Evolutionary conservation across 2,888 invertebrate species (phyloP).

Genomic region (Drosophila birchii): DNA sequence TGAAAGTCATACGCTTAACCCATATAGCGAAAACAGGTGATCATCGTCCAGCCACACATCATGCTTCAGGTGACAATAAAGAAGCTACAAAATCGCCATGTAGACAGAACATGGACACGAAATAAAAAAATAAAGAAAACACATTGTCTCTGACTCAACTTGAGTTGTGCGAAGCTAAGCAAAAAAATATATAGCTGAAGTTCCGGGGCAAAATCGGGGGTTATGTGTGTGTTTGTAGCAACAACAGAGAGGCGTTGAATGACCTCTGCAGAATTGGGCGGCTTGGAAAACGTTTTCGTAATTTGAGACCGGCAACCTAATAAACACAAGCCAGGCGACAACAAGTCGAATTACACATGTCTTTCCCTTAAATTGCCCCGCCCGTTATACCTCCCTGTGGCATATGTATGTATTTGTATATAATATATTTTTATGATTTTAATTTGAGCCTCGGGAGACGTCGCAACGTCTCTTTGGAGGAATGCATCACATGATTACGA

Average conservation of each 20-base stretch:
- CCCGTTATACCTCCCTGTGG: neutral
- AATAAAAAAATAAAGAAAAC: slow-evolving; percentile 11
- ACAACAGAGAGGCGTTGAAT: slow-evolving; percentile 64
- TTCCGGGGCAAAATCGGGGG: slow-evolving; percentile 22
- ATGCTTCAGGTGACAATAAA: slow-evolving; percentile 37
- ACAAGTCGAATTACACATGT: slow-evolving; percentile 57
- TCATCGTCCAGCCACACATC: slow-evolving; percentile 25
- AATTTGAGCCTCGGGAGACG: slow-evolving; percentile 28
- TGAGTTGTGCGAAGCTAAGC: slow-evolving; percentile 40
- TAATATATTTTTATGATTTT: neutral
- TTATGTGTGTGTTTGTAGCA: neutral
- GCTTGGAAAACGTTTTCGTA: slow-evolving; percentile 35
- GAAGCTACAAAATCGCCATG: slow-evolving; percentile 36
- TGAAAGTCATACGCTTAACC: slow-evolving; percentile 45
- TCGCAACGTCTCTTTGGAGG: slow-evolving; percentile 25
- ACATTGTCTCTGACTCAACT: slow-evolving; percentile 44
- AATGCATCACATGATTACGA: slow-evolving; percentile 36
- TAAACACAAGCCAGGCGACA: slow-evolving; percentile 39
- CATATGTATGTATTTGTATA: neutral
- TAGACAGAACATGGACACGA: slow-evolving; percentile 43
- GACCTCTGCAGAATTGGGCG: slow-evolving; percentile 54
- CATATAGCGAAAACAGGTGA: slow-evolving; percentile 40
- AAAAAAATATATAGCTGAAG: slow-evolving; percentile 4
- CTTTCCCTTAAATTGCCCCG: slow-evolving; percentile 13
- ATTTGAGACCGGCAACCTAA: slow-evolving; percentile 38